Conservation (phyloP, 2,888 invertebrate species). For the Branchipolynoe longqiensis region DNA sequence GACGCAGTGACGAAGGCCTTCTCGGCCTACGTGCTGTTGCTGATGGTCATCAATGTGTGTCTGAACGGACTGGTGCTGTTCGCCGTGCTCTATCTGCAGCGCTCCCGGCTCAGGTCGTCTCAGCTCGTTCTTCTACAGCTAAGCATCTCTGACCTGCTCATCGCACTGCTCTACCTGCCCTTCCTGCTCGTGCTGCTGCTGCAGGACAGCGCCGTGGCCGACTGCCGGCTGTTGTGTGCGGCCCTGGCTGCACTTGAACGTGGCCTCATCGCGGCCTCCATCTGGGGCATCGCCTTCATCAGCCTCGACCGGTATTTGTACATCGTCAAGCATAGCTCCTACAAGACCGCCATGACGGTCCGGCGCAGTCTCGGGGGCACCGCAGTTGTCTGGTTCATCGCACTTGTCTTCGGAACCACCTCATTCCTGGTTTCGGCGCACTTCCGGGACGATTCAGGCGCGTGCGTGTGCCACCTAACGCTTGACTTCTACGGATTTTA, state of each 20-base stretch:
- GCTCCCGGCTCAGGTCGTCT: slow-evolving; percentile 1
- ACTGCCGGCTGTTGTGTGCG: slow-evolving; percentile 50
- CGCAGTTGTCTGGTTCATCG: slow-evolving; percentile 20
- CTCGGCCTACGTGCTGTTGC: slow-evolving; percentile 15
- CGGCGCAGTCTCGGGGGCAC: not conserved
- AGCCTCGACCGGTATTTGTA: slow-evolving; percentile 57
- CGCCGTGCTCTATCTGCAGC: slow-evolving; percentile 42
- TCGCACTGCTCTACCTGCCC: slow-evolving; percentile 55
- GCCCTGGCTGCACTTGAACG: slow-evolving; percentile 42
- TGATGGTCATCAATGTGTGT: slow-evolving; percentile 36
- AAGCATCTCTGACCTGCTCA: slow-evolving; percentile 46
- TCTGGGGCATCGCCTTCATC: slow-evolving; percentile 58
- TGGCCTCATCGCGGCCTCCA: slow-evolving; percentile 27
- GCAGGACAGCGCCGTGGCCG: not conserved
- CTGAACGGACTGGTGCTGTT: slow-evolving; percentile 32
- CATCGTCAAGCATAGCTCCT: slow-evolving; percentile 55
- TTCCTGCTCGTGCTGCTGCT: slow-evolving; percentile 37
- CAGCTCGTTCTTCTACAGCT: slow-evolving; percentile 41
- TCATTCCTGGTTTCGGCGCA: slow-evolving; percentile 32
- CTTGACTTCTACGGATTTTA: slow-evolving; percentile 54
- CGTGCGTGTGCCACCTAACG: slow-evolving; percentile 52
- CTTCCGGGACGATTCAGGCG: not conserved
- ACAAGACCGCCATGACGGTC: slow-evolving; percentile 29
- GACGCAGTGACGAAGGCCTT: slow-evolving; percentile 27
- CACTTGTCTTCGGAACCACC: slow-evolving; percentile 21